Percentiles rank a stretch among this genome's conserved stretches.
Conservation (phyloP, 2,888 invertebrate species). For the Parochlus steinenii region DNA sequence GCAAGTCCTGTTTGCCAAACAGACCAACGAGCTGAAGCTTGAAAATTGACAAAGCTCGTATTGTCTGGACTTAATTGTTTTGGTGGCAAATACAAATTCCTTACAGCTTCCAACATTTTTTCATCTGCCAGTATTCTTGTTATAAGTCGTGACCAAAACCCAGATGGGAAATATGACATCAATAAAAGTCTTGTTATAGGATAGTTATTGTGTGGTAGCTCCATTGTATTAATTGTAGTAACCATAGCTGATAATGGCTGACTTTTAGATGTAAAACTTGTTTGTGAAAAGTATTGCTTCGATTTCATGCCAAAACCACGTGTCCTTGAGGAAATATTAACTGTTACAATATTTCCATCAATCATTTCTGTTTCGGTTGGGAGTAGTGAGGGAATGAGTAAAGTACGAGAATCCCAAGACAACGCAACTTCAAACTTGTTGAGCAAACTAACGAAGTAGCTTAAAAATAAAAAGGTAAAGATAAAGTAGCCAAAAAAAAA, state of each 20-base stretch:
- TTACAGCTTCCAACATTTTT: constrained; percentile 60
- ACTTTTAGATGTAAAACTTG: constrained; percentile 2
- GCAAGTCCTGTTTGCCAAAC: constrained; percentile 89
- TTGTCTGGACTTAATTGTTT: constrained; percentile 31
- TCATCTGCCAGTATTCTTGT: constrained; percentile 85
- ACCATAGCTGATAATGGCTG: not conserved
- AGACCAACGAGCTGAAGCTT: constrained; percentile 67
- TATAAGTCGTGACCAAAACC: constrained; percentile 92
- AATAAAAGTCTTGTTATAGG: constrained; percentile 59
- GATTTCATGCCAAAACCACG: constrained; percentile 47
- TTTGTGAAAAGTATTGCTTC: constrained; percentile 26
- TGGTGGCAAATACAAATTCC: constrained; percentile 51
- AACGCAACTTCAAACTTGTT: constrained; percentile 96
- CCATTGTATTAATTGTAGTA: not conserved
- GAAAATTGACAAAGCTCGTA: not conserved
- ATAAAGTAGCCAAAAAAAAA: not conserved
- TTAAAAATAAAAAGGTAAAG: constrained; percentile 20
- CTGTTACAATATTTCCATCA: constrained; percentile 23
- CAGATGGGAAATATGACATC: constrained; percentile 94
- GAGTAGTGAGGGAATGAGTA: constrained; percentile 81
- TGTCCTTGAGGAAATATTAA: constrained; percentile 30
- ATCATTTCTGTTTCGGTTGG: constrained; percentile 54
- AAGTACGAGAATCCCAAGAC: constrained; percentile 82
- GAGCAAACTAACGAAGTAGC: constrained; percentile 76
- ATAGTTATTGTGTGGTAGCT: constrained; percentile 24